phyloP scores from a whole-genome alignment of 2,797 vertebrate species.

The Gymnothorax reevesii region DNA sequence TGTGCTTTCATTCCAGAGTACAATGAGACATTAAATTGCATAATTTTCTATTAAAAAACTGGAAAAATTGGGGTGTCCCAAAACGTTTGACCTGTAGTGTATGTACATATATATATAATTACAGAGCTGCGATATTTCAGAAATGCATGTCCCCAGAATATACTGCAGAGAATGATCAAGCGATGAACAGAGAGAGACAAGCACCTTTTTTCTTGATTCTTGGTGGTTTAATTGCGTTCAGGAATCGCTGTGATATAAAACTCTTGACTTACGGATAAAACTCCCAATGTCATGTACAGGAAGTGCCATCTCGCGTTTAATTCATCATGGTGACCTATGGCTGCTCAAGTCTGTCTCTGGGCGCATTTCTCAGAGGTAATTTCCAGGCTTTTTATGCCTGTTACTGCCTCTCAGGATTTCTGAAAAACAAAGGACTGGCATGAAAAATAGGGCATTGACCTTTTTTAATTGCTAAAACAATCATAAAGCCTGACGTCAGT shows the following conservation, averaged over 20 bases:
- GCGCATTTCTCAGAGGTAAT: not conserved
- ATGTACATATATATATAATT: too few relatives aligned
- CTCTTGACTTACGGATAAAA: not conserved
- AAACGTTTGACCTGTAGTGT: too few relatives aligned
- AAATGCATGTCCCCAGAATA: not conserved
- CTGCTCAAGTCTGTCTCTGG: not conserved
- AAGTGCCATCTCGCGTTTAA: not conserved
- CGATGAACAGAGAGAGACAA: not conserved
- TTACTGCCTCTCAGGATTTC: constrained; percentile 2
- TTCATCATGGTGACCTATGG: constrained; percentile 9
- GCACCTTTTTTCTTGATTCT: not conserved
- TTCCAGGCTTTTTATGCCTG: not conserved
- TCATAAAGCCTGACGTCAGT: constrained; percentile 3
- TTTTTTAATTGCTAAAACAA: constrained; percentile 17
- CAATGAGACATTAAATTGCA: too few relatives aligned
- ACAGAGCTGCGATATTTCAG: not conserved
- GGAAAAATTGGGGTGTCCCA: too few relatives aligned
- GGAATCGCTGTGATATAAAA: not conserved
- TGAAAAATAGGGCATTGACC: constrained; percentile 10
- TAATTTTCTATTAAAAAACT: too few relatives aligned
- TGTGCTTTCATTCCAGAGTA: too few relatives aligned
- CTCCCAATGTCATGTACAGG: constrained; percentile 2
- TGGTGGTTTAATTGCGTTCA: not conserved
- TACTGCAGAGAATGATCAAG: not conserved
- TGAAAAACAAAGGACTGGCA: constrained; percentile 7